Evolutionary conservation across 2,888 invertebrate genomes (phyloP).

Genomic region (Teleiodes luculella): DNA sequence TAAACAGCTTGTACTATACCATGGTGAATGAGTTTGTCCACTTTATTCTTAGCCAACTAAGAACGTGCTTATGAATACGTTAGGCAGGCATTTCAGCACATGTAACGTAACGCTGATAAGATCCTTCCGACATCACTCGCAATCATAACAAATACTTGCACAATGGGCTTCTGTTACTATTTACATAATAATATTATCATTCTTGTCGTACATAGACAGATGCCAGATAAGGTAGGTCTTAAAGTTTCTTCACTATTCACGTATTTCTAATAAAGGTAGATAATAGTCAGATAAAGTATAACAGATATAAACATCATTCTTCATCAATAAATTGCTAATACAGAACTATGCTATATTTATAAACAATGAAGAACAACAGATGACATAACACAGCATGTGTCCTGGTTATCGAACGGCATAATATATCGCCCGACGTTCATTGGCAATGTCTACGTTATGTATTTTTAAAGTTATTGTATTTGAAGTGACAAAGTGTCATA

Average conservation of each 20-base stretch:
- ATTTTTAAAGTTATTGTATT: too few species aligned
- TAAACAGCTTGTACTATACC: background rate
- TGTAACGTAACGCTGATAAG: slow-evolving; percentile 15
- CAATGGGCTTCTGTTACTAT: slow-evolving; percentile 9
- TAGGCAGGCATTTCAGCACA: slow-evolving; percentile 4
- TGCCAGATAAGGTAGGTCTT: background rate
- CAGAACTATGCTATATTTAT: background rate
- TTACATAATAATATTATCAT: slow-evolving; percentile 19
- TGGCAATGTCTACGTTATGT: too few species aligned
- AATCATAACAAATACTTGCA: slow-evolving; percentile 17
- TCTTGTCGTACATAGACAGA: slow-evolving; percentile 21
- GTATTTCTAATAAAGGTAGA: too few species aligned
- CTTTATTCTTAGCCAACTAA: background rate
- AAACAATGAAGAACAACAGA: background rate
- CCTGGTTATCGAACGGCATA: too few species aligned
- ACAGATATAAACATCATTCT: background rate
- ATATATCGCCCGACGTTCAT: too few species aligned
- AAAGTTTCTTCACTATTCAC: too few species aligned
- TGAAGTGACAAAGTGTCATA: slow-evolving; percentile 22
- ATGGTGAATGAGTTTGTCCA: background rate
- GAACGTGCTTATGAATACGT: slow-evolving; percentile 3
- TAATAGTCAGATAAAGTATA: too few species aligned
- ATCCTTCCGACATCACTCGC: slow-evolving; percentile 18
- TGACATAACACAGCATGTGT: background rate
- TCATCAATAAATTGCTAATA: background rate